Evolutionary conservation across 92 coral and sea anemone species (phyloP).

Genomic region (Phenganax marumi): DNA sequence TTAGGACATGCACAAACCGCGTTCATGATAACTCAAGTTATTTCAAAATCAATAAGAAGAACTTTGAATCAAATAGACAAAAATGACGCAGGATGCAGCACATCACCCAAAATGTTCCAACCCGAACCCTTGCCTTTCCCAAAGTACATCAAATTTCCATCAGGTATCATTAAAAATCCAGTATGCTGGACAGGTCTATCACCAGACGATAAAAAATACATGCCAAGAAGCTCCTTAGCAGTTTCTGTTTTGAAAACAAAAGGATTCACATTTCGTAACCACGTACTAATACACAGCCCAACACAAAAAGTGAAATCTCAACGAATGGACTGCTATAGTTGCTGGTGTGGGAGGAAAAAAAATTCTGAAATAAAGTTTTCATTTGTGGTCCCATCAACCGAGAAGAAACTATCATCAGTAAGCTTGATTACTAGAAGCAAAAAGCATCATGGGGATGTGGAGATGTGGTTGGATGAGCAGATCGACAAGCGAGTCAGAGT

Average conservation of each 20-base stretch:
- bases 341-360: constrained; percentile 55
- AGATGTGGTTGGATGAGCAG: constrained; percentile 55
- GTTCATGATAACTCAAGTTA: constrained; percentile 56
- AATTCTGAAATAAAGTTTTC: constrained; percentile 39
- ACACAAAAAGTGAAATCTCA: constrained; percentile 10
- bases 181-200: constrained; percentile 70
- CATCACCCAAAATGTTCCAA: not conserved
- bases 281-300: not conserved
- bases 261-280: constrained; percentile 23
- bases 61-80: constrained; percentile 23
- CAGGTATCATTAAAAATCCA: constrained; percentile 37
- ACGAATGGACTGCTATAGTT: constrained; percentile 53
- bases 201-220: constrained; percentile 46
- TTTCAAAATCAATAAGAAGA: constrained; percentile 6
- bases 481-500: constrained; percentile 23
- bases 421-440: constrained; percentile 49
- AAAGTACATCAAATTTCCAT: constrained; percentile 22
- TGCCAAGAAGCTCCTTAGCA: constrained; percentile 40
- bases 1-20: constrained; percentile 65
- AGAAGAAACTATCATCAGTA: constrained; percentile 45
- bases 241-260: constrained; percentile 22
- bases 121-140: constrained; percentile 15
- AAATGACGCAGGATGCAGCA: not conserved
- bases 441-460: constrained; percentile 45
- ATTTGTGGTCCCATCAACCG: constrained; percentile 28